Percentiles rank a stretch among this genome's conserved stretches.
phyloP scores from a whole-genome alignment of 2,113 vertebrate genomes.

The Salvator merianae region DNA sequence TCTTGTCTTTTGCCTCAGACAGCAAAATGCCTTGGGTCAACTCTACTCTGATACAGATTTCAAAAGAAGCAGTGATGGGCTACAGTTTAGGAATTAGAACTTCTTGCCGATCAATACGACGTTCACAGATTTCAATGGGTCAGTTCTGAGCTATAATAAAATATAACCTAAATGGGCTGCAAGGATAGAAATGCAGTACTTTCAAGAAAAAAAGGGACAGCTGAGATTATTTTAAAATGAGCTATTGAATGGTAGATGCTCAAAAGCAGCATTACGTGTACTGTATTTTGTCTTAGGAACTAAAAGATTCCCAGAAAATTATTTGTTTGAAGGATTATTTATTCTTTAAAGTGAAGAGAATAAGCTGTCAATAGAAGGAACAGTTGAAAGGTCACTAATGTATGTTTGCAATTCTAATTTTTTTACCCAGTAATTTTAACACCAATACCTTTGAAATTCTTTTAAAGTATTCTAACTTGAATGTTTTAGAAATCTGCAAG shows the following conservation, averaged over 20 bases:
- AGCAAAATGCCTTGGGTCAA: no score
- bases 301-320: conserved; percentile 43
- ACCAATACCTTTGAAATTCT: background rate
- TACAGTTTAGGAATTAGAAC: no score
- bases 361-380: conserved; percentile 47
- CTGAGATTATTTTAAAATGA: background rate
- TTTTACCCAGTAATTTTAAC: background rate
- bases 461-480: no score
- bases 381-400: background rate
- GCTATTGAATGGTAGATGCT: conserved; percentile 47
- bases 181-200: conserved; percentile 17
- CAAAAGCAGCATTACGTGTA: conserved; percentile 26
- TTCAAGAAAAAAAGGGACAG: conserved; percentile 26
- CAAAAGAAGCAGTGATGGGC: no score
- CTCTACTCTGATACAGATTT: no score
- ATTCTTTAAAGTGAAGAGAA: conserved; percentile 41
- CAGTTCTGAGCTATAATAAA: no score
- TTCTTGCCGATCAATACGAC: no score
- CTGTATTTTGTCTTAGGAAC: background rate
- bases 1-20: no score
- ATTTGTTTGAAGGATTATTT: conserved; percentile 47
- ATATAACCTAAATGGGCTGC: background rate
- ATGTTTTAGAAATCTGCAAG: background rate
- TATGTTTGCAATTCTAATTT: background rate
- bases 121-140: no score